Evolutionary conservation across 2,113 vertebrate species (phyloP).

Genomic region (Meles meles): DNA sequence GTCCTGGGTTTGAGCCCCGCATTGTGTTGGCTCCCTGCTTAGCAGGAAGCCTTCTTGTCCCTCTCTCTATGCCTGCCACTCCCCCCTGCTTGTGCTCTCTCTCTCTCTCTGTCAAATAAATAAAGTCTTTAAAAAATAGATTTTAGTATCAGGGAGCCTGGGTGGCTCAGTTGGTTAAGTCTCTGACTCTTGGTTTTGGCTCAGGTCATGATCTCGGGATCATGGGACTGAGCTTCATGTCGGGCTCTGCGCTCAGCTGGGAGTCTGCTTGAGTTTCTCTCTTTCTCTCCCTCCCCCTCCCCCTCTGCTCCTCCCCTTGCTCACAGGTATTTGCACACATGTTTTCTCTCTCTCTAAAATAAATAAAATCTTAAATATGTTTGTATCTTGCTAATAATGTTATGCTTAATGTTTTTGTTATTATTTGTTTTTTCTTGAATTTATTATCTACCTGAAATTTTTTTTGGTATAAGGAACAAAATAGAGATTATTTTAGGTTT

Average conservation of each 20-base stretch:
- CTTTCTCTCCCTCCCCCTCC: not conserved
- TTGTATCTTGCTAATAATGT: not conserved
- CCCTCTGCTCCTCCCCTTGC: not conserved
- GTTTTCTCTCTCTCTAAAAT: not conserved
- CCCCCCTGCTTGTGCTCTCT: not conserved
- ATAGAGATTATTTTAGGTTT: not conserved
- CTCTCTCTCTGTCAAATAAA: not conserved
- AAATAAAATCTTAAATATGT: not conserved
- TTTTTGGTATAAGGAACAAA: not conserved
- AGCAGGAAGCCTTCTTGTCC: not conserved
- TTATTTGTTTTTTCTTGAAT: not conserved
- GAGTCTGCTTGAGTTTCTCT: not conserved
- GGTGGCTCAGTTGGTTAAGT: not conserved
- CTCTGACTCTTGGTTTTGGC: not conserved
- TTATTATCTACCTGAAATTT: not conserved
- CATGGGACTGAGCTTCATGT: not conserved
- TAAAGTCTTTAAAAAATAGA: not conserved
- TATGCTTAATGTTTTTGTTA: not conserved
- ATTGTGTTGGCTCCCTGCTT: not conserved
- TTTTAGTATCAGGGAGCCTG: not conserved
- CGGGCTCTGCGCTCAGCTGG: not conserved
- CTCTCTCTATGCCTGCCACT: not conserved
- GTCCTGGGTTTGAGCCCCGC: not conserved
- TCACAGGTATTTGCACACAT: not conserved
- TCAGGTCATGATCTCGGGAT: not conserved